Evolutionary conservation across 1,140 invertebrate species (phyloP), one percentile per base, ranked within the genome.

Genomic region (Lysiphlebus fabarum): DNA sequence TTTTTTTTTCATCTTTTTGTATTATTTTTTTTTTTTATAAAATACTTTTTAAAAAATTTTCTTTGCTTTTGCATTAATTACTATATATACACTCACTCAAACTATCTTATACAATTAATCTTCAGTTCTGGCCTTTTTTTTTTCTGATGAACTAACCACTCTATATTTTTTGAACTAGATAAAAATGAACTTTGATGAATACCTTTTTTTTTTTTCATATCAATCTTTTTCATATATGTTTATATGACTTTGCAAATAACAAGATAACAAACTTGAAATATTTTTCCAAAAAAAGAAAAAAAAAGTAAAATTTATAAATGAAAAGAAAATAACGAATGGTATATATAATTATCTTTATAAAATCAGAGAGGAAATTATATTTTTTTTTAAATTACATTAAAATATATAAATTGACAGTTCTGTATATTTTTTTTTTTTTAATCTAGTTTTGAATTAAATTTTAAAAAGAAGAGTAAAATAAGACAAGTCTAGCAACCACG

Each of bases 101-200:
- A 53, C 43, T 59, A 59, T 59, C 49, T 59, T 38, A 36, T 38
- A 36, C 48, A 53, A 59, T 53, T 53, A 53, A 59, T 59, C 42
- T 53, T 14, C 26, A 11, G 34, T 41, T 53, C 50, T 59, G 42
- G 49, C 43, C 53, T 53, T 53, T 59, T 42, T 53, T 53, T 53
- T 59, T 42, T 53, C 50, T 43, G 47, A 17, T 17, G 17, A 3
- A 17, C 17, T 17, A 17, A 17, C 17, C 17, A 17, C 17, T 17
- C 17, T 17, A 17, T 17, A 17, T 17, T 17, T 17, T 17, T 17
- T 17, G 17, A 17, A 17, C 17, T 17, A 17, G 17, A 17, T 17
- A 17, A 17, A 17, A 17, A 17, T 3, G 17, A 17, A 17, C 17
- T 17, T 17, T 17, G 17, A 17, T 17, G 17, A 17, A 17, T 17